A percentile compares a stretch with the other conserved stretches of the same genome.
Conservation (phyloP, 2,797 vertebrate species). For the Ptychobarbus kaznakovi region DNA sequence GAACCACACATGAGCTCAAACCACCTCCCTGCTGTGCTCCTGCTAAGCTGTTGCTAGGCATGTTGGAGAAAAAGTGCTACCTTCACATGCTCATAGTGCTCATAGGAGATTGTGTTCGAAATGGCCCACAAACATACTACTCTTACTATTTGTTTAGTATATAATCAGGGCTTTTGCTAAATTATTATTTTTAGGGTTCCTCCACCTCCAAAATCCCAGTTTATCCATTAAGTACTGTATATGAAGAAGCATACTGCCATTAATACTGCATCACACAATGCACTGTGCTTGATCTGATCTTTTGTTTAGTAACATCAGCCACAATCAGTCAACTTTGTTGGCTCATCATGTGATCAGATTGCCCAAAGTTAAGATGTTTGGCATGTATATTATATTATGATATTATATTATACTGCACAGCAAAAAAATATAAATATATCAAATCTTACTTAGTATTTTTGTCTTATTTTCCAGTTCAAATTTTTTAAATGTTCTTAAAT, state of each 20-base stretch:
- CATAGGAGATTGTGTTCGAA: background rate
- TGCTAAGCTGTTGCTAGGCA: slow-evolving; percentile 27
- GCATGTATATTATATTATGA: background rate
- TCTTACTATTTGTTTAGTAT: background rate
- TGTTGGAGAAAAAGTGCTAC: slow-evolving; percentile 8
- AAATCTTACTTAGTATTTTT: background rate
- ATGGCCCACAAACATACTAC: background rate
- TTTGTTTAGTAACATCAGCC: background rate
- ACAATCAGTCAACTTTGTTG: background rate
- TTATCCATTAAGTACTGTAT: background rate
- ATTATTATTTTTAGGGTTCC: background rate
- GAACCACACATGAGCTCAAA: slow-evolving; percentile 17
- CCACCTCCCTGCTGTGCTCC: background rate
- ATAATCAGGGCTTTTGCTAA: background rate
- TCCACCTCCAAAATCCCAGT: background rate
- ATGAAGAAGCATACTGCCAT: background rate
- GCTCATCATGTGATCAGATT: background rate
- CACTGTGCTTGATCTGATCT: background rate
- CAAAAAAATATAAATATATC: too few relatives aligned
- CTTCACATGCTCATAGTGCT: slow-evolving; percentile 23
- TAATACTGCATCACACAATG: background rate
- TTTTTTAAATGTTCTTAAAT: background rate
- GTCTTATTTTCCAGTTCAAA: background rate
- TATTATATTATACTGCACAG: background rate
- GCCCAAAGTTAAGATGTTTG: background rate